Percentiles rank a stretch among this genome's conserved stretches.
Conservation (phyloP, 2,113 vertebrate species). For the Cottus gobio region DNA sequence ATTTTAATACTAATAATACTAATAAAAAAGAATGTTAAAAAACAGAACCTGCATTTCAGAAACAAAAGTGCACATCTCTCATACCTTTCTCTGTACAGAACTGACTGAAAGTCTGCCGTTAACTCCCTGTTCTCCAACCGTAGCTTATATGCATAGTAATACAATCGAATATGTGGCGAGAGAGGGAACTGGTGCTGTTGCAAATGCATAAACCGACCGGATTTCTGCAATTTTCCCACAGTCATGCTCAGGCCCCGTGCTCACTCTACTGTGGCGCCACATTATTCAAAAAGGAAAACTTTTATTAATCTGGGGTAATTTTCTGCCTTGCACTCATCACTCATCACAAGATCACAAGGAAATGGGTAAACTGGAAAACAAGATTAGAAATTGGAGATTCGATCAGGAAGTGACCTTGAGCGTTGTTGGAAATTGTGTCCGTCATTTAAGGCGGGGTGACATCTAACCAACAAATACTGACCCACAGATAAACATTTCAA, state of each 20-base stretch:
- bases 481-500: neutral
- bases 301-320: slow-evolving; percentile 61
- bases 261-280: slow-evolving; percentile 32
- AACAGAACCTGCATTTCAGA: neutral
- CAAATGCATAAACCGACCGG: slow-evolving; percentile 38
- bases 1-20: neutral
- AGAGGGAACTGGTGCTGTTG: slow-evolving; percentile 12
- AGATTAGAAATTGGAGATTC: slow-evolving; percentile 31
- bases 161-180: slow-evolving; percentile 14
- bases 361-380: slow-evolving; percentile 13
- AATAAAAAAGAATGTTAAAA: neutral
- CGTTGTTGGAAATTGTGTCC: neutral
- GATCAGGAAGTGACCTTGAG: slow-evolving; percentile 20
- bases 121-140: neutral
- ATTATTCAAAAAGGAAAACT: slow-evolving; percentile 64
- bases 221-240: slow-evolving; percentile 58
- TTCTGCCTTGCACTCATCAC: slow-evolving; percentile 25
- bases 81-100: neutral
- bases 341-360: slow-evolving; percentile 40
- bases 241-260: slow-evolving; percentile 22
- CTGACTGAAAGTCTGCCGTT: slow-evolving; percentile 20
- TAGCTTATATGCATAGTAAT: slow-evolving; percentile 11
- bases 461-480: neutral
- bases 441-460: neutral
- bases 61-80: neutral